Base-by-base conservation (phyloP, 2,888 invertebrate genomes). In the Tenodera sinensis region DNA sequence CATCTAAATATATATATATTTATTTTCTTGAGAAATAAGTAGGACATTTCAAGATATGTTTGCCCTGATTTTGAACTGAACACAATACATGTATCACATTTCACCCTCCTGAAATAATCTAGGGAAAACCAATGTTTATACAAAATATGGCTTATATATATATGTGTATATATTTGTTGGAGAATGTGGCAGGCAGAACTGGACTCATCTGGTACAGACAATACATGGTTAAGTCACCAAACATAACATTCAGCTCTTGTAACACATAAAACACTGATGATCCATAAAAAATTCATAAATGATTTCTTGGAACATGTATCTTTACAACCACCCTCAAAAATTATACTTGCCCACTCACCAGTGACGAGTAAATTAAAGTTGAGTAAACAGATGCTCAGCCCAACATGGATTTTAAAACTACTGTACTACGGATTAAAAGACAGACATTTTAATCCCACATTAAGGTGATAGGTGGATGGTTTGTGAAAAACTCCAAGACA, bases 41-140 rank as follows among this genome's bases (percentile, higher is more conserved):
- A 71, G 54, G 54, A 71, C 87, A 87, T 87, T 20, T 71, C 82
- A 87, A 83, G 34, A 83, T 30, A n/a, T 88, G 25, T 88, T 42
- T 83, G 54, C 28, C 88, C 88, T 83, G 83, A 83, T 83, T 42
- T 83, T 30, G 25, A 88, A 88, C 83, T 88, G 88, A 88, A 88
- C 88, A 88, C 88, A 88, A 84, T 88, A 28, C 42, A 87, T 88
- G 30, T 83, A 30, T 83, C 30, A 83, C 83, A 83, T 30, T 83
- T 83, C 20, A 71, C 54, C 54, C 54, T 71, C 54, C 54, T 25
- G 54, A 71, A 71, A 71, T 71, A 71, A 71, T 71, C 54, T 71
- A 71, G 20, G 54, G 54, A 71, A 71, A 71, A 71, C 20, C 25
- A 71, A 71, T 71, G 54, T 71, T 71, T 71, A 71, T 71, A 71